phyloP scores from a whole-genome alignment of 2,113 vertebrate genomes.

The Coryphaenoides rupestris region DNA sequence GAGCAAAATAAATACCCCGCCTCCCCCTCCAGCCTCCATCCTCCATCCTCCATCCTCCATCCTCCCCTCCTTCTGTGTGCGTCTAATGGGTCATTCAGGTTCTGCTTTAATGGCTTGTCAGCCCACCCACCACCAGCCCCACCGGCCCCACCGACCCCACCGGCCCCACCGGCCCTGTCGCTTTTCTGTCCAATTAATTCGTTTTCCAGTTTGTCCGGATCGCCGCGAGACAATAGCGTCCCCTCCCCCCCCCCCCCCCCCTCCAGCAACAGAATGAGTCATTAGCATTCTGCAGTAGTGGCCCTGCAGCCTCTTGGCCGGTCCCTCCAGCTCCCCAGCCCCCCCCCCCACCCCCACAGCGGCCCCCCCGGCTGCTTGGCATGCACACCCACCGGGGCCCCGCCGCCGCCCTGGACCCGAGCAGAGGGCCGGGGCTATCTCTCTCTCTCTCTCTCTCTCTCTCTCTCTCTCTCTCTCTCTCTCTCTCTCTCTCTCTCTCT shows the following conservation, averaged over 20 bases:
- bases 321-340: no score
- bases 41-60: no score
- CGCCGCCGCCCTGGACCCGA: constrained; percentile 70
- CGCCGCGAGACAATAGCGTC: constrained; percentile 89
- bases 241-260: constrained; percentile 78
- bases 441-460: constrained; percentile 36
- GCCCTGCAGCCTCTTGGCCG: constrained; percentile 79
- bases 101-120: constrained; percentile 92
- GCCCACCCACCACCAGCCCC: constrained; percentile 64
- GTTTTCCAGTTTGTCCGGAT: constrained; percentile 94
- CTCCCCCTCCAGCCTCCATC: constrained; percentile 21
- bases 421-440: constrained; percentile 10
- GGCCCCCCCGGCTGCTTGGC: constrained; percentile 70
- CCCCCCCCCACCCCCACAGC: no score
- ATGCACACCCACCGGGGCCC: constrained; percentile 73
- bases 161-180: constrained; percentile 82
- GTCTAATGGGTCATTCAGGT: constrained; percentile 86
- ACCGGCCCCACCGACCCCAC: constrained; percentile 68
- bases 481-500: no score
- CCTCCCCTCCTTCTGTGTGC: constrained; percentile 60
- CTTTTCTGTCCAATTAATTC: constrained; percentile 99
- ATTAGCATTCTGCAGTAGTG: constrained; percentile 97
- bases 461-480: no score
- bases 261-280: constrained; percentile 84
- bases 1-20: constrained; percentile 58